Base-by-base conservation (phyloP, 2,888 invertebrate species). In the Catocala nupta region DNA sequence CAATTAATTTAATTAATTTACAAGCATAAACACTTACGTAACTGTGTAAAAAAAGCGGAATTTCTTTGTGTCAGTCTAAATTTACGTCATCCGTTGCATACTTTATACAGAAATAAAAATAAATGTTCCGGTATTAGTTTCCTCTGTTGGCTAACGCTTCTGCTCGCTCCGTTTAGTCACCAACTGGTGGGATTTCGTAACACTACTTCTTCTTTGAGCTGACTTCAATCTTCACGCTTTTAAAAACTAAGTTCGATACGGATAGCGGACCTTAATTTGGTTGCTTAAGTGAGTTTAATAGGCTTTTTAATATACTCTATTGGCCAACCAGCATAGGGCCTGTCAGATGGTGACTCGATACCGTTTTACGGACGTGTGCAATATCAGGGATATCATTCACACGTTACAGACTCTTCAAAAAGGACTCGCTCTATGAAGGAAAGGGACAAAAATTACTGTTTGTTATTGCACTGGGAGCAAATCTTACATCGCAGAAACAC, bases 111-210 rank as follows among this genome's bases (percentile, higher is more conserved):
- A 63, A 69, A 69, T 59, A 33, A 43, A 54, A 56, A 39, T 16
- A 51, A 58, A 44, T 73, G 71, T 70, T 76, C 72, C 76, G 68
- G 64, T 54, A 53, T 55, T 48, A 63, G 44, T 73, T 76, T 74
- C 65, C 67, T 67, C 60, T 58, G 65, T 71, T 77, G 49, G 63
- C 58, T 63, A 47, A 71, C 55, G 48, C 48, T 53, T 73, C 68
- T 70, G 59, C 65, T 62, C 65, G 54, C 54, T 62, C 59, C 59
- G 63, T 58, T 76, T 76, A 65, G 70, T 68, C 67, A 71, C 73
- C 72, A 70, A 63, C 61, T 63, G 64, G 59, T 52, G 59, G 56
- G 36, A 39, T 76, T 77, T 70, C 73, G 16, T 25, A 65, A 74
- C 12, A 33, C 13, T 44, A 54, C 63, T 53, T 78, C 78, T 72